Evolutionary conservation across 2,797 vertebrate species (phyloP).

Genomic region (Hyperoplus immaculatus): DNA sequence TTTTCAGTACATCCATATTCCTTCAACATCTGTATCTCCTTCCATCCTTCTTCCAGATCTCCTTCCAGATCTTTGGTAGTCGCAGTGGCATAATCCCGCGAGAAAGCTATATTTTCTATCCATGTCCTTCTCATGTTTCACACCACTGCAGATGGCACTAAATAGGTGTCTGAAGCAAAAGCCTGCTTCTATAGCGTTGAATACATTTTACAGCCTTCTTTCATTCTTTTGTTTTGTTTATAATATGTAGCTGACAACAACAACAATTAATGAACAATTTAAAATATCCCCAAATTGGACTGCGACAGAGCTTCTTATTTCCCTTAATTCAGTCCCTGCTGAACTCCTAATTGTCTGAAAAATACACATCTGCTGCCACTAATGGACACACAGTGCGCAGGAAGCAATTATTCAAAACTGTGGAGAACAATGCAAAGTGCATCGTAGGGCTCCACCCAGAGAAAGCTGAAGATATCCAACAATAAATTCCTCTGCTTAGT

Average conservation of each 20-base stretch:
- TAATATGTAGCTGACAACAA: background rate
- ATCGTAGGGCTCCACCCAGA: background rate
- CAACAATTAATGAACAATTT: background rate
- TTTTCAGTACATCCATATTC: background rate
- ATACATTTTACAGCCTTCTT: background rate
- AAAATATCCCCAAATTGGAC: background rate
- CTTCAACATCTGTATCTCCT: background rate
- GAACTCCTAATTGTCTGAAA: background rate
- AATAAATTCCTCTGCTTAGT: background rate
- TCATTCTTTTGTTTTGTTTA: background rate
- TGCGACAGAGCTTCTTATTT: background rate
- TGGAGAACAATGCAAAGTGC: background rate
- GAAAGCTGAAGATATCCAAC: background rate
- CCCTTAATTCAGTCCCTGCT: background rate
- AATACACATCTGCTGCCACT: slow-evolving; percentile 7
- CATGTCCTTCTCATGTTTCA: background rate
- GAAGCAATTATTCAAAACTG: slow-evolving; percentile 8
- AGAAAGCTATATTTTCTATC: slow-evolving; percentile 2
- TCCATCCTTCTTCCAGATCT: slow-evolving; percentile 7
- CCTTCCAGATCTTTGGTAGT: slow-evolving; percentile 13
- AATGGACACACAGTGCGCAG: background rate
- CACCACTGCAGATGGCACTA: slow-evolving; percentile 17
- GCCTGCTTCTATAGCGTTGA: background rate
- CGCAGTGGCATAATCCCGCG: slow-evolving; percentile 11
- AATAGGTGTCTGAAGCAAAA: background rate